These are phyloP conservation scores for Congeria kusceri DNA, from an alignment of 2,888 invertebrate species.

Conservation along the genomic window DNA sequence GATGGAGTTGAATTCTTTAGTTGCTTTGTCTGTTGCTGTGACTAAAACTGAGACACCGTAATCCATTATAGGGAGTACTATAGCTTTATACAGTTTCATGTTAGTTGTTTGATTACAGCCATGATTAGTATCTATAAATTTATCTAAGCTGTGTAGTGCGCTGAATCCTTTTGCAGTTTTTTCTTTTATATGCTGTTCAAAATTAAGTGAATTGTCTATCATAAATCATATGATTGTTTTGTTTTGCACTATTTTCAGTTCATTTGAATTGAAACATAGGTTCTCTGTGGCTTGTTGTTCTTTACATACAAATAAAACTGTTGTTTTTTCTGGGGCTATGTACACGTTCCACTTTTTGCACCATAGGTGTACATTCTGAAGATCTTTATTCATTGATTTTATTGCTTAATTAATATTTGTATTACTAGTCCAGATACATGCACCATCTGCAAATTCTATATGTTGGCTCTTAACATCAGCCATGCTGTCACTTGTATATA, in stretches of 20 bases:
- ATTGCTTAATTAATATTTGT: too few species aligned
- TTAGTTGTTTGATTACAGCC: constrained; percentile 22
- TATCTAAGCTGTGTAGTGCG: neutral
- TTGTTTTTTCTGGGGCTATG: constrained; percentile 14
- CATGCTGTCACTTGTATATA: too few species aligned
- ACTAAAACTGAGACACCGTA: constrained; percentile 9
- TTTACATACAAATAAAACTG: too few species aligned
- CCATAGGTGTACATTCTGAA: neutral
- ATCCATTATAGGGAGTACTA: constrained; percentile 18
- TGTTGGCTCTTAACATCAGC: neutral
- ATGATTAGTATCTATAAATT: neutral
- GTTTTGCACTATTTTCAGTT: neutral
- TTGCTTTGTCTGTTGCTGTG: neutral
- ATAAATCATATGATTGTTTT: neutral
- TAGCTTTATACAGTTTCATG: constrained; percentile 26
- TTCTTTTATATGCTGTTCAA: constrained; percentile 1
- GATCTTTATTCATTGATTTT: constrained; percentile 2
- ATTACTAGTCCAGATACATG: too few species aligned
- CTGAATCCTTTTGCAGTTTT: neutral
- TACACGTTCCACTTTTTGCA: constrained; percentile 28
- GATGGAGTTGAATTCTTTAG: constrained; percentile 5
- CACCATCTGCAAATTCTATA: constrained; percentile 27
- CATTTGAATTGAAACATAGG: neutral
- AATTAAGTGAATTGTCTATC: neutral
- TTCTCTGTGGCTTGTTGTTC: too few species aligned